Conservation (phyloP, 2,797 vertebrate species). For the Manis javanica region DNA sequence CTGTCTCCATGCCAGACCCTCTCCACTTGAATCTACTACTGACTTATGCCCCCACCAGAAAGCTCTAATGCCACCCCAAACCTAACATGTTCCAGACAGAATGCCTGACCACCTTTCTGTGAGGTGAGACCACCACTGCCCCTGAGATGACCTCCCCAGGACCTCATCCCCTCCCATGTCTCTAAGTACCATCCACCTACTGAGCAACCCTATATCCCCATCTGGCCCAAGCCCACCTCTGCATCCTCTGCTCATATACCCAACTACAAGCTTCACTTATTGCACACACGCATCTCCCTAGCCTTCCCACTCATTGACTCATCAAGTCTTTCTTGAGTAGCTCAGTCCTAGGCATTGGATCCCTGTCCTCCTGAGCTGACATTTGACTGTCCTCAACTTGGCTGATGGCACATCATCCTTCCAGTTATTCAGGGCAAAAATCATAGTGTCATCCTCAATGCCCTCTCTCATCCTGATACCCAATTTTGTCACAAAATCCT, state of each 20-base stretch:
- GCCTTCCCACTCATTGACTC: not conserved
- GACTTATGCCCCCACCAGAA: not conserved
- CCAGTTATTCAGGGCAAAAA: not conserved
- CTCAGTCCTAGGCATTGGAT: not conserved
- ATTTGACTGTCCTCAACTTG: not conserved
- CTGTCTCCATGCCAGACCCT: not conserved
- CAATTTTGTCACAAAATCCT: slow-evolving; percentile 1
- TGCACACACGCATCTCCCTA: not conserved
- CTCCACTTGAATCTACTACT: not conserved
- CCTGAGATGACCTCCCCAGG: not conserved
- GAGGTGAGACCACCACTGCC: not conserved
- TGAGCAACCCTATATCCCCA: not conserved
- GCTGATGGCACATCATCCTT: not conserved
- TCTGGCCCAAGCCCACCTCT: not conserved
- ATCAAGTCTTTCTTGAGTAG: not conserved
- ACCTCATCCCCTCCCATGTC: not conserved
- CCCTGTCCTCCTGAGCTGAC: not conserved
- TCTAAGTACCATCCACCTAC: not conserved
- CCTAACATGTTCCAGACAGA: not conserved
- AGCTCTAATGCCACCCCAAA: not conserved
- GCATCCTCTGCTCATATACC: not conserved
- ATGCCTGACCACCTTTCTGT: not conserved
- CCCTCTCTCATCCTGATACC: not conserved
- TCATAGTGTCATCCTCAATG: not conserved
- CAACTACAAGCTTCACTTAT: not conserved